Conservation (phyloP, 2,113 vertebrate genomes). For the Callospermophilus lateralis region DNA sequence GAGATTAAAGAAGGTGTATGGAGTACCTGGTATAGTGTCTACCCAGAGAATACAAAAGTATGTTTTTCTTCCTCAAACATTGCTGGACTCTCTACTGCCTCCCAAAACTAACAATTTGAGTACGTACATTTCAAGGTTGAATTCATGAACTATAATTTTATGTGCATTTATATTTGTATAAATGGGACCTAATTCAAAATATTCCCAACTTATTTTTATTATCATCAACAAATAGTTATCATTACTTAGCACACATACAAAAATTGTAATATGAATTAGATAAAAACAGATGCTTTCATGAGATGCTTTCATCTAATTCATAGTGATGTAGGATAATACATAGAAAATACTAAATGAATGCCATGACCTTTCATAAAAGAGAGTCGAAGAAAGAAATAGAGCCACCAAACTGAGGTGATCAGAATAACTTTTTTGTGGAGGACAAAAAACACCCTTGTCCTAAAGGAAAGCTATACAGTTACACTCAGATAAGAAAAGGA, state of each 20-base stretch:
- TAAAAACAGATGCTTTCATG: no score
- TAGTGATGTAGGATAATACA: background rate
- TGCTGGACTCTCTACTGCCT: conserved; percentile 1
- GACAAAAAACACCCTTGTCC: background rate
- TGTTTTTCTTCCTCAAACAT: conserved; percentile 60
- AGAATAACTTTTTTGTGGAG: background rate
- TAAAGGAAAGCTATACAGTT: background rate
- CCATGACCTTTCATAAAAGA: background rate
- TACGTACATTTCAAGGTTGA: conserved; percentile 63
- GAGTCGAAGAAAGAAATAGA: no score
- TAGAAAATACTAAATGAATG: background rate
- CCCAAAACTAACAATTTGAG: conserved; percentile 57
- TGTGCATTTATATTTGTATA: conserved; percentile 61
- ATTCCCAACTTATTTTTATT: conserved; percentile 65
- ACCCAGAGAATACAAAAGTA: background rate
- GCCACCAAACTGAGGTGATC: background rate
- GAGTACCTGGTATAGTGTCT: background rate
- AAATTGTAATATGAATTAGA: no score
- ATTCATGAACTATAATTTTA: conserved; percentile 64
- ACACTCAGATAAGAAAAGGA: background rate
- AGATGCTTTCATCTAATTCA: background rate
- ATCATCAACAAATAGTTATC: conserved; percentile 60
- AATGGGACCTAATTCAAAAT: conserved; percentile 65
- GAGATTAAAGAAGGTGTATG: background rate
- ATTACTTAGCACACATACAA: conserved; percentile 11